Evolutionary conservation across 1,140 invertebrate species (phyloP).

Genomic region (Zophobas morio): DNA sequence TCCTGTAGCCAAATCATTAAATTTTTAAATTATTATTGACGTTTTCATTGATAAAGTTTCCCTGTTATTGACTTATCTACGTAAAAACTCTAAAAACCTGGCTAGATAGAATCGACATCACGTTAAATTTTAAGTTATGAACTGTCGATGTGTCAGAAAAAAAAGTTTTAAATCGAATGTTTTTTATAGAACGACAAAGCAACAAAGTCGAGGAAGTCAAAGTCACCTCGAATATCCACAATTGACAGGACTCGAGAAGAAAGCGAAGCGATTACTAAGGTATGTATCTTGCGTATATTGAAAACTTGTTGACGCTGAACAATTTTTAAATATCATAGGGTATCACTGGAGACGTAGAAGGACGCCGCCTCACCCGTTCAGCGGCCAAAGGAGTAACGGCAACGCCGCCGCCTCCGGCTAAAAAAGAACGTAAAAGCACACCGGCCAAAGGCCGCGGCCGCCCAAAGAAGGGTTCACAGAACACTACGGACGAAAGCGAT

Average conservation of each 20-base stretch:
- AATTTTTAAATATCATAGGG: slow-evolving; percentile 56
- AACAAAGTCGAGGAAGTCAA: slow-evolving; percentile 62
- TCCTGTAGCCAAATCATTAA: too few species aligned
- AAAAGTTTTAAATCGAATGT: slow-evolving; percentile 20
- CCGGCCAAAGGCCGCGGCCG: slow-evolving; percentile 55
- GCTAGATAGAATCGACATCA: background rate
- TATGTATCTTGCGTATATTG: slow-evolving; percentile 41
- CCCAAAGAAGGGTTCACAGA: slow-evolving; percentile 55
- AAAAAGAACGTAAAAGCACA: slow-evolving; percentile 66
- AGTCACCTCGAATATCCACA: slow-evolving; percentile 60
- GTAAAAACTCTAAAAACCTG: too few species aligned
- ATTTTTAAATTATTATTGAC: too few species aligned
- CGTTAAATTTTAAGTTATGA: slow-evolving; percentile 1
- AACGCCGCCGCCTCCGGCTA: slow-evolving; percentile 67
- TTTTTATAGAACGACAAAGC: slow-evolving; percentile 64
- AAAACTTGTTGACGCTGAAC: slow-evolving; percentile 6
- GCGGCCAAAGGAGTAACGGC: slow-evolving; percentile 66
- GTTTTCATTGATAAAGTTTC: too few species aligned
- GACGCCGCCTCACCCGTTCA: slow-evolving; percentile 67
- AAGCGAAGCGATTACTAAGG: slow-evolving; percentile 66
- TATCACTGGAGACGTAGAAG: slow-evolving; percentile 65
- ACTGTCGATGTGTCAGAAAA: background rate
- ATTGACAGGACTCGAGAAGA: slow-evolving; percentile 62
- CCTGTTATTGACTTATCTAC: too few species aligned
- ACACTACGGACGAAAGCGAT: slow-evolving; percentile 58